Base-by-base conservation (phyloP, 2,797 vertebrate species). In the Spinibarbus caldwelli region DNA sequence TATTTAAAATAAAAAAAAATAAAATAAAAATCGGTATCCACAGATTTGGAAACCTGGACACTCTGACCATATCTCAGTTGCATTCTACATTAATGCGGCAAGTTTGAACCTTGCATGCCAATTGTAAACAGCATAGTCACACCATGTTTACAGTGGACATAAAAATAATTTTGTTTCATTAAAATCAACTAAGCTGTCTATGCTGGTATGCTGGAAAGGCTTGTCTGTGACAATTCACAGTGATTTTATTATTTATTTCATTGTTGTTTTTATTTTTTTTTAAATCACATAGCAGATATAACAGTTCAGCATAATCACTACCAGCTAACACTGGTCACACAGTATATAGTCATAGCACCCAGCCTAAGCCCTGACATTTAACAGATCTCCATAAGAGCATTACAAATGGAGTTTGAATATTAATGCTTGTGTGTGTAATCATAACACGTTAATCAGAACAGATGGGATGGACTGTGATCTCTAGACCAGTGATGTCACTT, bases 391-490 rank as follows among this genome's bases (percentile, higher is more conserved):
- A 70, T 80, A 66, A 43, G 14, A 81, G 38, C 47, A 23, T 81
- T 73, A 78, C 77, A 73, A 67, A 78, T 84, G 14, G 29, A 7
- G 66, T 84, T 41, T 84, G 77, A 86, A 89, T 84, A 84, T 41
- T 38, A 31, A 82, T 66, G 49, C 88, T 57, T 66, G 52, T 80
- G 57, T 73, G 52, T 71, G 78, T 78, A 38, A 86, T 77, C 79
- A 82, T 67, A 71, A 78, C 29, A 45, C 6, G 21, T 64, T 72
- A 71, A 89, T 80, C 75, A 71, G 76, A 78, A 45, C 66, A 81
- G 68, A 80, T 73, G 84, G 81, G 82, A 52, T 41, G 62, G 59
- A 62, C 70, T 57, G 38, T 49, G 70, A 83, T 83, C 70, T 83
- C 41, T 75, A 29, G 70, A 78, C 82, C 62, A 68, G 82, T 84